Percentiles rank a stretch among this genome's conserved stretches.
Conservation (phyloP, 2,113 vertebrate genomes). For the Nannobrachium achirus region DNA sequence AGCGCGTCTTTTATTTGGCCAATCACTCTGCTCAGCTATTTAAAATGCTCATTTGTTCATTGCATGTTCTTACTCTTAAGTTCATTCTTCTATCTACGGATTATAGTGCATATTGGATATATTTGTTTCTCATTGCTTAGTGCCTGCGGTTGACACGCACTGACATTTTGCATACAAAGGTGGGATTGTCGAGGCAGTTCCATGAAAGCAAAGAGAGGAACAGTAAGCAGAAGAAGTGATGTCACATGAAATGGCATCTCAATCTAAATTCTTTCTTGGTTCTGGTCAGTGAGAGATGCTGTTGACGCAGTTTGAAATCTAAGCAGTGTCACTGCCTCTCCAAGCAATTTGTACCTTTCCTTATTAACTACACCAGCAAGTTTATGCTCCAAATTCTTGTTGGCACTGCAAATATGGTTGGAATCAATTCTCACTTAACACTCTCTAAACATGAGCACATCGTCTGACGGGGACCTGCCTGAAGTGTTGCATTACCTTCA, state of each 20-base stretch:
- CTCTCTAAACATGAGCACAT: slow-evolving; percentile 45
- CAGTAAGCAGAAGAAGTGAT: slow-evolving; percentile 6
- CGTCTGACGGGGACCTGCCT: slow-evolving; percentile 20
- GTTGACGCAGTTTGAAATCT: slow-evolving; percentile 19
- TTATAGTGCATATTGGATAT: too few species aligned
- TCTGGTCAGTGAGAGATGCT: slow-evolving; percentile 8
- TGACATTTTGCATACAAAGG: too few species aligned
- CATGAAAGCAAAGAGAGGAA: too few species aligned
- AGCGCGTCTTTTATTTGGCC: too few species aligned
- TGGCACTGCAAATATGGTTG: slow-evolving; percentile 34
- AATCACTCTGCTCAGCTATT: too few species aligned
- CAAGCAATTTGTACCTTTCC: slow-evolving; percentile 18
- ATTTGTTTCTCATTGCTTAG: too few species aligned
- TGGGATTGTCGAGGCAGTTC: too few species aligned
- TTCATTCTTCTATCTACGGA: too few species aligned
- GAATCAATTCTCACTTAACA: slow-evolving; percentile 44
- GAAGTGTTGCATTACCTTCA: slow-evolving; percentile 45
- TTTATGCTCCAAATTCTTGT: slow-evolving; percentile 46
- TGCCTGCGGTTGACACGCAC: too few species aligned
- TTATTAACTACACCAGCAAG: slow-evolving; percentile 14
- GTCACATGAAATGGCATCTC: not conserved
- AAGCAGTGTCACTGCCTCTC: slow-evolving; percentile 20
- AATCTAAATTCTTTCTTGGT: slow-evolving; percentile 9
- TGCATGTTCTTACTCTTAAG: too few species aligned
- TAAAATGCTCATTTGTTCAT: too few species aligned